Percentiles rank a stretch among this genome's conserved stretches.
Conservation (phyloP, 2,888 invertebrate species). For the Drosophila hamatofila region DNA sequence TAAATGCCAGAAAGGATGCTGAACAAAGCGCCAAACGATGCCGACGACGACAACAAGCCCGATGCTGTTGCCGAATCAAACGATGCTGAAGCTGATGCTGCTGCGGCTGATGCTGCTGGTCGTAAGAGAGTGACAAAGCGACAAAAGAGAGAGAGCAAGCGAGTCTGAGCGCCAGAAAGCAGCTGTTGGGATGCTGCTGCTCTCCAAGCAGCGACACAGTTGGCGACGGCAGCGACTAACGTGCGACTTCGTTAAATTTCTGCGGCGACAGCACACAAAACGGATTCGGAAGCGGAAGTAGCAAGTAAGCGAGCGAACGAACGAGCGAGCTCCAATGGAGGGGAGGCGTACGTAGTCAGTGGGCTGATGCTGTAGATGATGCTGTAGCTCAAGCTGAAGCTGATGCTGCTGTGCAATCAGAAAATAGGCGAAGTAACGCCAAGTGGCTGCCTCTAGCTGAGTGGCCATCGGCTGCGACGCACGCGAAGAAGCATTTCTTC, state of each 20-base stretch:
- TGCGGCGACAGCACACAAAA: constrained; percentile 82
- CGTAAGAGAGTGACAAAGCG: constrained; percentile 37
- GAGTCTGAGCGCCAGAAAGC: constrained; percentile 30
- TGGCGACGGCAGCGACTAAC: constrained; percentile 59
- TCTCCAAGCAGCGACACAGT: constrained; percentile 35
- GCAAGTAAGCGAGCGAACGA: constrained; percentile 74
- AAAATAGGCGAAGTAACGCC: constrained; percentile 71
- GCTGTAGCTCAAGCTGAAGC: neutral
- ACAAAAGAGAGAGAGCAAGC: constrained; percentile 23
- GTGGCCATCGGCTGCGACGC: constrained; percentile 41
- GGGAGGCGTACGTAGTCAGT: neutral
- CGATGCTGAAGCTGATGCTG: constrained; percentile 7
- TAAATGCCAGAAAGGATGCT: constrained; percentile 61
- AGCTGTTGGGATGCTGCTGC: constrained; percentile 32
- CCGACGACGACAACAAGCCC: constrained; percentile 16
- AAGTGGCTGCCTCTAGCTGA: constrained; percentile 61
- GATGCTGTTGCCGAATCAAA: constrained; percentile 21
- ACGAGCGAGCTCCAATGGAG: constrained; percentile 23
- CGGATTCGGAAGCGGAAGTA: constrained; percentile 81
- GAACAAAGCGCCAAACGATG: constrained; percentile 39
- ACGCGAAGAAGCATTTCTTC: constrained; percentile 20
- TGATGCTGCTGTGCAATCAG: constrained; percentile 25
- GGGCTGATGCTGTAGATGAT: neutral
- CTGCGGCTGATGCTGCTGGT: constrained; percentile 3
- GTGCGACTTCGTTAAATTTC: constrained; percentile 82